Evolutionary conservation across 1,140 invertebrate species (phyloP), one percentile per base, ranked within the genome.

Genomic region (Euura lappo): DNA sequence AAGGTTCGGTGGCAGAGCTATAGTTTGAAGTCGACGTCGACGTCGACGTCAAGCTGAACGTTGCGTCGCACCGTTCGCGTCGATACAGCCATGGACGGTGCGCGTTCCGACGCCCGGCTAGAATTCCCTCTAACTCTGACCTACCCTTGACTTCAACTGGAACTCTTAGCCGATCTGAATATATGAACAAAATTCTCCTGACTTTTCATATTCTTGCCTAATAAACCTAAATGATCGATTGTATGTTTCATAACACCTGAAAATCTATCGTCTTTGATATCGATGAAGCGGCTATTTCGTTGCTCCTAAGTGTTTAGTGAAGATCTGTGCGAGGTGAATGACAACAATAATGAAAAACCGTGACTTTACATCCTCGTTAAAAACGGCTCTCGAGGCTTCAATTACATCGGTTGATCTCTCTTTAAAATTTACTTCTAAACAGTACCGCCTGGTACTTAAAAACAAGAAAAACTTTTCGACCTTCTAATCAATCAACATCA

Each of bases 61-160:
- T 69, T 74, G 74, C 79, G 79, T 77, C 79, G 77, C 73, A 79
- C 81, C 83, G 85, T 83, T 85, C 76, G 80, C 81, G 79, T 85
- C 83, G 83, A 84, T 80, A 77, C 74, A 81, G 76, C 78, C 79
- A 78, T 79, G 79, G 78, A 79, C 82, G 80, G 78, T 78, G 75
- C 75, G 79, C 74, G 74, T 72, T 72, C 6, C 13, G 60, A 45
- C 60, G 71, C 68, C 51, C 69, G 42, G 74, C 66, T 64, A 72
- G 74, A 67, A 46, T 71, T 71, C 70, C 44, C n/a, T 71, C 51
- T 64, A 71, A 60, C 46, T 71, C 70, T 42, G 44, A 71, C 45
- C 46, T 60, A 51, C 46, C 70, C 70, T 71, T 60, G 51, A 60
- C 51, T 60, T 60, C 51, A 60, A 60, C 51, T 60, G 8, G 51